phyloP scores from a whole-genome alignment of 2,797 vertebrate species.

The Lacerta bilineata region DNA sequence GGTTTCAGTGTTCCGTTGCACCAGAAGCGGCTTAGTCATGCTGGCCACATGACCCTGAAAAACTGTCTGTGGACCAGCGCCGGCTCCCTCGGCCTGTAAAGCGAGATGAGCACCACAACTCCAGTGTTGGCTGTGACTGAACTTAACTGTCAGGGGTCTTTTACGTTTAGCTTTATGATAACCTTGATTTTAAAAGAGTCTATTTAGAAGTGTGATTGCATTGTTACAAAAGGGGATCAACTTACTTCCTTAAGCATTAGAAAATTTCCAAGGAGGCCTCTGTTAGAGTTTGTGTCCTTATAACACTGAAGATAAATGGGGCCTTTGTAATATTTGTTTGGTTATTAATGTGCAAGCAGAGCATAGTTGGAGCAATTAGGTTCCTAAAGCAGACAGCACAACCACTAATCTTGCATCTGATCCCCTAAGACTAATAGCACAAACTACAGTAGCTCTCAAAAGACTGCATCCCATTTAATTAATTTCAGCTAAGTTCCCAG shows the following conservation, averaged over 20 bases:
- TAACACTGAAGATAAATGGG: too few relatives aligned
- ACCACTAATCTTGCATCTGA: not conserved
- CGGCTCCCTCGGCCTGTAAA: too few relatives aligned
- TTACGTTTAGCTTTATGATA: not conserved
- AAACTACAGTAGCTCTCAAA: not conserved
- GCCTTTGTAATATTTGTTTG: not conserved
- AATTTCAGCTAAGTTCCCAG: not conserved
- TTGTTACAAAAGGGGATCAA: not conserved
- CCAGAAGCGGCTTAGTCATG: too few relatives aligned
- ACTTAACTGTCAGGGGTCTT: too few relatives aligned
- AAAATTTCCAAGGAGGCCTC: not conserved
- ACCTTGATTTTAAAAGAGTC: too few relatives aligned
- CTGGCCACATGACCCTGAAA: too few relatives aligned
- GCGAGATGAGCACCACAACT: too few relatives aligned
- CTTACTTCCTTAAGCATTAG: not conserved
- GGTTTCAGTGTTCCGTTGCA: too few relatives aligned
- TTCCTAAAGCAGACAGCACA: not conserved
- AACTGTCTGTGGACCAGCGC: too few relatives aligned
- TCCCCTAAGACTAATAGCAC: not conserved
- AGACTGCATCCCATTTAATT: not conserved
- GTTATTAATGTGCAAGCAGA: not conserved
- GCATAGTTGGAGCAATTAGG: not conserved
- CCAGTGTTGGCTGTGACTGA: too few relatives aligned
- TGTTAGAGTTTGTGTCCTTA: not conserved
- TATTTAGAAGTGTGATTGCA: not conserved